Evolutionary conservation across 2,888 invertebrate species (phyloP), one percentile per base, ranked within the genome.

Genomic region (Napeogenes sylphis): DNA sequence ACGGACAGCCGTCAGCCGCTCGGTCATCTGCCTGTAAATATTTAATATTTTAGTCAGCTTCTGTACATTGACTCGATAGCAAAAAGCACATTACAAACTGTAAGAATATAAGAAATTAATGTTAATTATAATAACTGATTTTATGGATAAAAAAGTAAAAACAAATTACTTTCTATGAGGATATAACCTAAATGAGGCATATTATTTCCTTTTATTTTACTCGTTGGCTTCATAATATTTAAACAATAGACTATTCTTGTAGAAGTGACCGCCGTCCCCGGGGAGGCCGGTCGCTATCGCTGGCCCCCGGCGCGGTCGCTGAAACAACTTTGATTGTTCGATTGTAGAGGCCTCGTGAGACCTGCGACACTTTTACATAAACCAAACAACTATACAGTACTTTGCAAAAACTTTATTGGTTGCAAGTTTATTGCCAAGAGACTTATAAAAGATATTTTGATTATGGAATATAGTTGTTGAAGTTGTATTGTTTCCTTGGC

Each of bases 251-350:
- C 51, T 51, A 51, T 51, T 51, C 30, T 30, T 51, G 21, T 30
- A 30, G 51, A 51, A 51, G 21, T 51, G 51, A 51, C 51, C 51
- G 30, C n/a, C 30, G 30, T 51, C 51, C 51, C 51, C 30, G 51
- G 30, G 30, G 51, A 30, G 30, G 30, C 30, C 30, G 30, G 51
- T 21, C 21, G 51, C 21, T 51, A 51, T 51, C 51, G 51, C 30
- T 8, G 10, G 51, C 30, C 51, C 51, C 51, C 51, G 51, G 51
- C 51, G 51, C 51, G 51, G 51, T 51, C 51, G 51, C 51, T 51
- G 51, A 51, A 63, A 63, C 59, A 59, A 54, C 53, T 53, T 45
- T 32, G 58, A 58, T 58, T 57, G 56, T 57, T 57, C n/a, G 45
- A 57, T 32, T 57, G 56, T 57, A 45, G 45, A 32, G n/a, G 33